Percentiles rank a stretch among this genome's conserved stretches.
These are phyloP conservation scores for Ameiurus melas DNA, from an alignment of 2,113 vertebrate genomes.

Conservation along the genomic window DNA sequence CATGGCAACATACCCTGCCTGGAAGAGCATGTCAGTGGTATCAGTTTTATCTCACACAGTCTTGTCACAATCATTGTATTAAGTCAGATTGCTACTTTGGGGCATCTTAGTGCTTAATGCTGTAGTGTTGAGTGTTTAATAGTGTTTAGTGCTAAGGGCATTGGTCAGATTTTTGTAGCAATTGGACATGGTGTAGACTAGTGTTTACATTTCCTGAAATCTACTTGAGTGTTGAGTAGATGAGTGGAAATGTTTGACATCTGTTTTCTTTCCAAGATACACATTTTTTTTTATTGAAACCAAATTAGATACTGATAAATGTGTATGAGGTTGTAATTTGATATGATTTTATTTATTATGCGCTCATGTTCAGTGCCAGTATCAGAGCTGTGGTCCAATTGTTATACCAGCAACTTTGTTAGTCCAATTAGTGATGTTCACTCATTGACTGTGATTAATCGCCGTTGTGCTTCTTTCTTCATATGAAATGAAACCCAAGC, in stretches of 20 bases:
- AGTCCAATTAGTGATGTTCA: not conserved
- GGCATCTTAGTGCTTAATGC: not conserved
- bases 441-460: not conserved
- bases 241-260: not conserved
- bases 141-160: not conserved
- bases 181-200: no score
- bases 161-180: not conserved
- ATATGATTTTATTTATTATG: not conserved
- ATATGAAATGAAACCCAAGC: not conserved
- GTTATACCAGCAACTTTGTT: not conserved
- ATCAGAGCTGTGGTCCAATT: not conserved
- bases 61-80: constrained; percentile 7
- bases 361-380: not conserved
- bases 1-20: constrained; percentile 54
- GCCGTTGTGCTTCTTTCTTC: not conserved
- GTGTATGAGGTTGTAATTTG: not conserved
- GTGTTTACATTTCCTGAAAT: not conserved
- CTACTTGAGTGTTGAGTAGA: not conserved
- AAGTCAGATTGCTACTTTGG: not conserved
- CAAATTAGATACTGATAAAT: not conserved
- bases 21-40: not conserved
- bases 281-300: not conserved
- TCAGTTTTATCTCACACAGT: constrained; percentile 19
- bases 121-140: not conserved
- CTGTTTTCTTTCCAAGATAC: not conserved